phyloP scores from a whole-genome alignment of 2,113 vertebrate species.

The Pachyramphus minor region DNA sequence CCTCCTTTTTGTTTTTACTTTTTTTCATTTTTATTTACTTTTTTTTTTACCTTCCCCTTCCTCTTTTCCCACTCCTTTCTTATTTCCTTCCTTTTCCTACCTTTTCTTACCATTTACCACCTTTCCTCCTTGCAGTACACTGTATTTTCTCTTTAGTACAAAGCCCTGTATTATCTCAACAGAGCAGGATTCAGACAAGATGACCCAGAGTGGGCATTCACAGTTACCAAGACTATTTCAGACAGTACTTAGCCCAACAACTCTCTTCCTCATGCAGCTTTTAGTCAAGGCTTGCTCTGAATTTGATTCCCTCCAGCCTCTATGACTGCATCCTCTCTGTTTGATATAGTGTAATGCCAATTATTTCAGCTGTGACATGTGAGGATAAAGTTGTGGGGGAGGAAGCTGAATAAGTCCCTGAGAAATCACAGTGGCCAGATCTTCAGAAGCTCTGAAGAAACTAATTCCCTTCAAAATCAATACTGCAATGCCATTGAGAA shows the following conservation, averaged over 20 bases:
- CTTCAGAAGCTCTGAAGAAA: conserved; percentile 49
- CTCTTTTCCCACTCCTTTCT: not conserved
- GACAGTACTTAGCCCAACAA: not conserved
- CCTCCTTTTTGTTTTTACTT: not conserved
- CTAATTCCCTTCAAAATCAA: conserved; percentile 64
- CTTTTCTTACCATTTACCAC: not conserved
- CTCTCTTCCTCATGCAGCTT: not conserved
- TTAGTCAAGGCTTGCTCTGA: not conserved
- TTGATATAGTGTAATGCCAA: conserved; percentile 36
- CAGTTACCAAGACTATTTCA: not conserved
- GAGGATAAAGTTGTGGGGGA: conserved; percentile 45
- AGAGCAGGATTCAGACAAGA: not conserved
- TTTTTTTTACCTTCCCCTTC: not conserved
- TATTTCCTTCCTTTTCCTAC: not conserved
- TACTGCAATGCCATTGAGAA: conserved; percentile 53
- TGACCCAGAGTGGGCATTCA: not conserved
- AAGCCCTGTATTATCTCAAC: not conserved
- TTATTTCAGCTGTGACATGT: conserved; percentile 44
- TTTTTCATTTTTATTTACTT: not conserved
- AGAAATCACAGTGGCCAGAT: conserved; percentile 33
- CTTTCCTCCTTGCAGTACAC: not conserved
- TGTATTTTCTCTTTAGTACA: not conserved
- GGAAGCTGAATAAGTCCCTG: not conserved
- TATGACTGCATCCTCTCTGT: not conserved
- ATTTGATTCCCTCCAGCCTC: not conserved